These are phyloP conservation scores for Mastigias papua DNA, from an alignment of 30 jellyfish, hydroid and myxozoan species.

Conservation along the genomic window DNA sequence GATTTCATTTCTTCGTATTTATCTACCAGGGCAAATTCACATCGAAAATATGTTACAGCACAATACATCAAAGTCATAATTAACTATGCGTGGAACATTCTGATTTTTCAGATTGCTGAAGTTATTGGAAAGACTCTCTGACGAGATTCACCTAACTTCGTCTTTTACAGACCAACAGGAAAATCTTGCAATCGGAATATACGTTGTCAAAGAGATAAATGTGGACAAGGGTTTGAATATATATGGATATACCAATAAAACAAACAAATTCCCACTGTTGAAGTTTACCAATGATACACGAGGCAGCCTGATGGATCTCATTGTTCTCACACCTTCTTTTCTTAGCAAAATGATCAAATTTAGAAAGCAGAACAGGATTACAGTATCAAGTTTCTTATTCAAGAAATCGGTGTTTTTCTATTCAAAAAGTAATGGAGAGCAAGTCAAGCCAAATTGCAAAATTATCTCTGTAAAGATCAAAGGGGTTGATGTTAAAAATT, in stretches of 20 bases:
- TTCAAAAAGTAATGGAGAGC: not conserved
- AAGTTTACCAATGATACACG: not conserved
- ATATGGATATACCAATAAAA: conserved; percentile 12
- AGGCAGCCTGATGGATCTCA: conserved; percentile 1
- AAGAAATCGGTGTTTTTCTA: conserved; percentile 23
- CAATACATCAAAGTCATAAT: no score
- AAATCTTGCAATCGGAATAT: conserved; percentile 40
- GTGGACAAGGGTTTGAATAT: conserved; percentile 12
- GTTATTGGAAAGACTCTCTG: conserved; percentile 34
- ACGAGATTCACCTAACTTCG: conserved; percentile 21
- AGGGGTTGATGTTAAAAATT: conserved; percentile 20
- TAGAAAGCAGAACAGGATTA: conserved; percentile 20
- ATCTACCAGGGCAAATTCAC: no score
- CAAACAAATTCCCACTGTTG: conserved; percentile 28
- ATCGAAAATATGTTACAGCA: no score
- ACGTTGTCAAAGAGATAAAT: not conserved
- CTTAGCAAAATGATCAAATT: conserved; percentile 40
- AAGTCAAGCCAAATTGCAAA: not conserved
- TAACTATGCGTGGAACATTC: no score
- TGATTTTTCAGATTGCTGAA: conserved; percentile 32
- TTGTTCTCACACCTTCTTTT: conserved; percentile 29
- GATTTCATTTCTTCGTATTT: no score
- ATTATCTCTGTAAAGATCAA: conserved; percentile 24
- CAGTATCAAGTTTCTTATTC: conserved; percentile 33
- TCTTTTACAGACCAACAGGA: conserved; percentile 29